These are phyloP conservation scores for Danio aesculapii DNA, from an alignment of 2,797 vertebrate genomes.

Conservation along the genomic window DNA sequence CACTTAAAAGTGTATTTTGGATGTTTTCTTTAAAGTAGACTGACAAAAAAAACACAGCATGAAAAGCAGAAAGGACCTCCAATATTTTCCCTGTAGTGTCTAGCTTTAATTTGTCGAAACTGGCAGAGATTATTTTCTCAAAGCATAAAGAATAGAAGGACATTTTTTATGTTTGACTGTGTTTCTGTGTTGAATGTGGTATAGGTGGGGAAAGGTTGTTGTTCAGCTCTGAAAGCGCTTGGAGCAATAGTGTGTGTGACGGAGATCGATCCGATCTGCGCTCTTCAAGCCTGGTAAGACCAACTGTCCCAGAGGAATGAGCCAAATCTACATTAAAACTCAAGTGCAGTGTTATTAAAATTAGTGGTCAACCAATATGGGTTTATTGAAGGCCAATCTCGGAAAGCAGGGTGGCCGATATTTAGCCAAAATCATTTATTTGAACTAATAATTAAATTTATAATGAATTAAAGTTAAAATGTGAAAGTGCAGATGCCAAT, in stretches of 20 bases:
- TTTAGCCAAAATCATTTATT: no score
- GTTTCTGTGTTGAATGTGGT: slow-evolving; percentile 37
- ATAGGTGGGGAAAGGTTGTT: slow-evolving; percentile 98
- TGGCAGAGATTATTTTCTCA: not conserved
- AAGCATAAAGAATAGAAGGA: not conserved
- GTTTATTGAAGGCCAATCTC: no score
- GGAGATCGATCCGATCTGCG: slow-evolving; percentile 99
- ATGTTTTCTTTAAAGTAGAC: no score
- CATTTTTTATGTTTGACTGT: not conserved
- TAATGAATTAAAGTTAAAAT: no score
- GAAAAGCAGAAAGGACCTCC: no score
- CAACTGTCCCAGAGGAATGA: slow-evolving; percentile 15
- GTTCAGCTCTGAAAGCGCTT: slow-evolving; percentile 94
- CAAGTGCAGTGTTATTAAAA: not conserved
- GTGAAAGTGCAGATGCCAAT: no score
- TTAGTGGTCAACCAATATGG: no score
- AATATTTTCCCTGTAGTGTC: no score
- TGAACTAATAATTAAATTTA: no score
- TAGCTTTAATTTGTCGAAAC: not conserved
- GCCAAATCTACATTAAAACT: not conserved
- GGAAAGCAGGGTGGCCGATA: no score
- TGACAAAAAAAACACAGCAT: no score
- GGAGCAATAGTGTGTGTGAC: slow-evolving; percentile 97
- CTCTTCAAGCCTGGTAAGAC: slow-evolving; percentile 95
- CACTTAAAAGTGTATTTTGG: no score